These are phyloP conservation scores for Gallinago jamesoni DNA, from an alignment of 2,113 vertebrate species.

Conservation along the genomic window DNA sequence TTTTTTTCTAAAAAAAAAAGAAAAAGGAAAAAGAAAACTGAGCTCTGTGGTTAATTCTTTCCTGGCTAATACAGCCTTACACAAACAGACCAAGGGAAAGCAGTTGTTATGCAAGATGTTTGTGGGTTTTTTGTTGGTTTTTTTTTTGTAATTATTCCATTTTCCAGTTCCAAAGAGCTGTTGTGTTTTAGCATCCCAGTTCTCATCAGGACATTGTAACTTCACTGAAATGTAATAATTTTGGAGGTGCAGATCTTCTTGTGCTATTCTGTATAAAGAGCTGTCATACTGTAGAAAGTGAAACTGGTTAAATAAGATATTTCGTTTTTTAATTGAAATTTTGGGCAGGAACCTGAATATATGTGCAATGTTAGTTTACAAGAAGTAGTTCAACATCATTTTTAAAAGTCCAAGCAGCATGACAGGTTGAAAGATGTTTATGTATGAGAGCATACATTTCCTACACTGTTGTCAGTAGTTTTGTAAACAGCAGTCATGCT, in stretches of 20 bases:
- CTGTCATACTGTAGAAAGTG: not conserved
- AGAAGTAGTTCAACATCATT: not conserved
- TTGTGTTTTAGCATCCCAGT: not conserved
- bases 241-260: not conserved
- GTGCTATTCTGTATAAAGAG: not conserved
- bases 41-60: not conserved
- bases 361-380: not conserved
- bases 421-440: not conserved
- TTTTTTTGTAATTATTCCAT: not conserved
- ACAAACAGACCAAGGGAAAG: constrained; percentile 2
- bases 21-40: not conserved
- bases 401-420: not conserved
- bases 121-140: not conserved
- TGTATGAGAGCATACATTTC: not conserved
- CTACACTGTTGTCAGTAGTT: not conserved
- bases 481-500: not conserved
- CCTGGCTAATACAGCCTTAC: not conserved
- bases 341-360: not conserved
- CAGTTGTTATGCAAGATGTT: not conserved
- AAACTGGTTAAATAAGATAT: not conserved
- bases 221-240: not conserved
- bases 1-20: not conserved
- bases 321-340: not conserved
- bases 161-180: not conserved
- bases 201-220: not conserved